phyloP scores from a whole-genome alignment of 2,888 invertebrate genomes.

The Eupithecia inturbata region DNA sequence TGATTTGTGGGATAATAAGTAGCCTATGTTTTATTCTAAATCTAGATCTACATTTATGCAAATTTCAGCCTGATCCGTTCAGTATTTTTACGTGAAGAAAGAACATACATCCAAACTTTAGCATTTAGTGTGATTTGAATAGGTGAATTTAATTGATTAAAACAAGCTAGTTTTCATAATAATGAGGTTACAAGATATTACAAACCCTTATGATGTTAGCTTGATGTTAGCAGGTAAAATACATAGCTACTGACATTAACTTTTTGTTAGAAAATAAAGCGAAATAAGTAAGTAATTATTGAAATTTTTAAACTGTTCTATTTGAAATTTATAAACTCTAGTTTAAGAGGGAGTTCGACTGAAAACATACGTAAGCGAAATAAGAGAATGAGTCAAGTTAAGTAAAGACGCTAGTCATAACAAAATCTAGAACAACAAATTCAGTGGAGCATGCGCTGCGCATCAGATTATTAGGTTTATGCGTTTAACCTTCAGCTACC shows the following conservation, averaged over 20 bases:
- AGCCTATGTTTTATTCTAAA: neutral
- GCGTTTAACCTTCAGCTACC: constrained; percentile 12
- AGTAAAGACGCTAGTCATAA: neutral
- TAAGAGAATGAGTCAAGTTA: neutral
- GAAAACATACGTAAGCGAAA: neutral
- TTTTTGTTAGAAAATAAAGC: neutral
- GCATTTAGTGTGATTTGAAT: neutral
- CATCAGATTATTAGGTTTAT: constrained; percentile 1
- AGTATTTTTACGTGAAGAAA: no score
- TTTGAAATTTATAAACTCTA: neutral
- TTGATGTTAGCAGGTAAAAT: neutral
- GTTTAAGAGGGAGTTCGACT: neutral
- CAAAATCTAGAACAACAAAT: neutral
- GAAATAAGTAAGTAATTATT: neutral
- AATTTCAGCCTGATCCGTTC: no score
- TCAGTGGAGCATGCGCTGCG: neutral
- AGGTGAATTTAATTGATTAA: no score
- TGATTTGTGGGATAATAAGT: neutral
- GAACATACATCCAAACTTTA: no score
- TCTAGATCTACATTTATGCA: neutral
- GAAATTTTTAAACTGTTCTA: neutral
- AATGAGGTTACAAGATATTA: neutral
- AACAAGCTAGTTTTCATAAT: neutral
- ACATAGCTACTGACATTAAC: neutral
- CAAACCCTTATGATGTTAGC: neutral